Conservation (phyloP, 2,888 invertebrate genomes). For the Kuschelorhynchus macadamiae region DNA sequence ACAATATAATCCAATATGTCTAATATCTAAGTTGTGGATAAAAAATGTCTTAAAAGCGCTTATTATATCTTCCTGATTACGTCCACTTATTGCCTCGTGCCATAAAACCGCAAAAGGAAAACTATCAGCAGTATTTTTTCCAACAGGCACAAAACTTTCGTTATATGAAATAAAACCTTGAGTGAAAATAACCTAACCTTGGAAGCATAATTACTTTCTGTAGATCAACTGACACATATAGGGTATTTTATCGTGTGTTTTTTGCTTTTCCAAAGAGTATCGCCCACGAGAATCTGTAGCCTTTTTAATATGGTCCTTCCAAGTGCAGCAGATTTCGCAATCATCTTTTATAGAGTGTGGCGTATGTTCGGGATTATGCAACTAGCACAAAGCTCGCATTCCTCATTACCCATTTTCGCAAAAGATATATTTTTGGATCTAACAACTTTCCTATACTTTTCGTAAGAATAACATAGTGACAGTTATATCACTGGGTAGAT, state of each 20-base stretch:
- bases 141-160: slow-evolving; percentile 6
- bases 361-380: slow-evolving; percentile 22
- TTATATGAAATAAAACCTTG: slow-evolving; percentile 26
- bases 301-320: slow-evolving; percentile 26
- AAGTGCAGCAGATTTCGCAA: slow-evolving; percentile 24
- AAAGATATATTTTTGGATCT: slow-evolving; percentile 23
- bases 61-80: too few species aligned
- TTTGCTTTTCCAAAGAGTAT: slow-evolving; percentile 13
- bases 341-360: slow-evolving; percentile 19
- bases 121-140: too few species aligned
- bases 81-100: too few species aligned
- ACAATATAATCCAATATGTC: too few species aligned
- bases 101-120: too few species aligned
- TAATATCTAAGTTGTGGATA: too few species aligned
- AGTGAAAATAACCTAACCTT: slow-evolving; percentile 31
- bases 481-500: slow-evolving; percentile 38
- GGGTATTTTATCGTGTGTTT: slow-evolving; percentile 8
- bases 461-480: slow-evolving; percentile 35
- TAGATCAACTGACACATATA: slow-evolving; percentile 26
- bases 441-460: slow-evolving; percentile 31
- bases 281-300: slow-evolving; percentile 19
- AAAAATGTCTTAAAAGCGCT: too few species aligned
- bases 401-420: slow-evolving; percentile 26
- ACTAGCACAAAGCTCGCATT: slow-evolving; percentile 19
- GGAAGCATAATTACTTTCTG: slow-evolving; percentile 40